These are phyloP conservation scores for Dreissena polymorpha DNA, from an alignment of 1,140 invertebrate species.

Conservation along the genomic window DNA sequence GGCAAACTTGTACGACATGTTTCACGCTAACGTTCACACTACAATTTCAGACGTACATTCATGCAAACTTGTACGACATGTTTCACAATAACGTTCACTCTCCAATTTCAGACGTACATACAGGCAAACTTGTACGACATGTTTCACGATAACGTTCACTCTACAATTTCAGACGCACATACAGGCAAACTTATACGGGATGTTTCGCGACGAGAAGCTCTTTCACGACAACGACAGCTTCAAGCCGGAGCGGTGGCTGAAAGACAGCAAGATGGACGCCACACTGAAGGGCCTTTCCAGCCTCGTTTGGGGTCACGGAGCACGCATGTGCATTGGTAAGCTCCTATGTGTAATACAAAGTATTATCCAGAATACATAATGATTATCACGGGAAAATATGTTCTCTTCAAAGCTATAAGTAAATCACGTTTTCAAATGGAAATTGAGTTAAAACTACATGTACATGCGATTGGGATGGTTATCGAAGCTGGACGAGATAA, in stretches of 20 bases:
- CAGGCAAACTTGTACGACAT: too few relatives aligned
- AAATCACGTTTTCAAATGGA: not conserved
- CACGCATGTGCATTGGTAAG: slow-evolving; percentile 82
- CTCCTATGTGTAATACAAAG: not conserved
- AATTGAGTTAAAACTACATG: too few relatives aligned
- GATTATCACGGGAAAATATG: not conserved
- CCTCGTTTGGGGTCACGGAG: slow-evolving; percentile 92
- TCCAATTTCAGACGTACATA: slow-evolving; percentile 83
- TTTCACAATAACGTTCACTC: slow-evolving; percentile 55
- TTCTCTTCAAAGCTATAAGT: not conserved
- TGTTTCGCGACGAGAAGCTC: slow-evolving; percentile 76
- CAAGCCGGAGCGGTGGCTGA: slow-evolving; percentile 84
- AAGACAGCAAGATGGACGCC: slow-evolving; percentile 82
- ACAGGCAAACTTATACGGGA: slow-evolving; percentile 81
- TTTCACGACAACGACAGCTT: slow-evolving; percentile 88
- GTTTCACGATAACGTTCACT: slow-evolving; percentile 53
- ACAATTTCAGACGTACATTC: slow-evolving; percentile 83
- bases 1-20: too few relatives aligned
- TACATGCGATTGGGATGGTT: too few relatives aligned
- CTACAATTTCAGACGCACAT: slow-evolving; percentile 87
- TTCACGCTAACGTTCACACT: slow-evolving; percentile 54
- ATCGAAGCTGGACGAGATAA: too few relatives aligned
- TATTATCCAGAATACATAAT: not conserved
- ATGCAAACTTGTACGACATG: too few relatives aligned
- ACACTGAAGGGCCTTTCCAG: slow-evolving; percentile 88